A percentile compares a stretch with the other conserved stretches of the same genome.
These are phyloP conservation scores for Periphyllus acericola DNA, from an alignment of 2,888 invertebrate species.

Conservation along the genomic window DNA sequence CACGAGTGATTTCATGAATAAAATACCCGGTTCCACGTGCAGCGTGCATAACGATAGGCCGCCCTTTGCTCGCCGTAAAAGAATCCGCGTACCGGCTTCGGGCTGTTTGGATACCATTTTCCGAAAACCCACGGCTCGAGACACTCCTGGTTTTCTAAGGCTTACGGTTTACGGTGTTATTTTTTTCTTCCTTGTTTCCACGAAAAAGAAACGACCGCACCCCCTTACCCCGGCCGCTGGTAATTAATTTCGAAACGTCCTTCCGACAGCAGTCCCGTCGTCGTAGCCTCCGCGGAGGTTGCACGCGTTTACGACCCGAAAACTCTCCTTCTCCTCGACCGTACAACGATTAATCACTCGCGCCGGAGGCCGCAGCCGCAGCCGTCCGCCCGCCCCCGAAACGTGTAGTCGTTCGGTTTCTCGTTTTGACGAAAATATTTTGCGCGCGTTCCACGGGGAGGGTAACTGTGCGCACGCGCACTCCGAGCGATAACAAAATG, in stretches of 20 bases:
- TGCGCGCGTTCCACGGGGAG: background rate
- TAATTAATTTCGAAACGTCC: conserved; percentile 42
- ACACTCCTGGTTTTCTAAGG: background rate
- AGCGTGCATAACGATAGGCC: too few species aligned
- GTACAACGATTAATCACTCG: conserved; percentile 28
- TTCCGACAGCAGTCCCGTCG: conserved; percentile 10
- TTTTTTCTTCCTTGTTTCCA: background rate
- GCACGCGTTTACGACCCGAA: background rate
- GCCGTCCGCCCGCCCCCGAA: background rate
- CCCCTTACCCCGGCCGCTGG: background rate
- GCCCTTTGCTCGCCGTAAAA: too few species aligned
- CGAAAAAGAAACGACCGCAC: background rate
- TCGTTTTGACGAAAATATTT: background rate
- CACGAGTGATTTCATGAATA: too few species aligned
- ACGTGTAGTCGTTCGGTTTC: background rate
- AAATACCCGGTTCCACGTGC: too few species aligned
- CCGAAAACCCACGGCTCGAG: background rate
- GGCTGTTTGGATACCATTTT: too few species aligned
- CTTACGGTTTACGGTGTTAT: background rate
- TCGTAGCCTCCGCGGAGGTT: background rate
- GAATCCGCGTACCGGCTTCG: too few species aligned
- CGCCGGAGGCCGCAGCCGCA: background rate
- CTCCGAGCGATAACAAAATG: background rate
- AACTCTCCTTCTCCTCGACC: background rate
- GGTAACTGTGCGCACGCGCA: background rate